These are phyloP conservation scores for Drosophila takahashii DNA, from an alignment of 1,140 invertebrate genomes.

Conservation along the genomic window DNA sequence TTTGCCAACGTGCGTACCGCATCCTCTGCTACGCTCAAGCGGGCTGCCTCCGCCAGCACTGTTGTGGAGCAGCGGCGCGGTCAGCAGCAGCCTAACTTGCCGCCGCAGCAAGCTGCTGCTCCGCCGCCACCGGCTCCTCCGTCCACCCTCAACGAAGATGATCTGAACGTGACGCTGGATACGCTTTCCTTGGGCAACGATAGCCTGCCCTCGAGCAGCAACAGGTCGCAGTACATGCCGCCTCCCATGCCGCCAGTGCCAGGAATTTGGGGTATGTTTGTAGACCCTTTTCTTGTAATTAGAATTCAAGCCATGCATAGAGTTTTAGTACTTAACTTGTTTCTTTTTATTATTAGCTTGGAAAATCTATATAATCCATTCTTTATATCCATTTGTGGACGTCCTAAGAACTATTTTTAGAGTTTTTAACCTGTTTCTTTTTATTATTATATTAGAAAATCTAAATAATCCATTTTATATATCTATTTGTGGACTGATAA, in stretches of 20 bases:
- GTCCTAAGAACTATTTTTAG: too few relatives aligned
- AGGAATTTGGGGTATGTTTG: conserved; percentile 69
- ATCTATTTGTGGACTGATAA: too few relatives aligned
- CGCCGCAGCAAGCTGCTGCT: conserved; percentile 1
- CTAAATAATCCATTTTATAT: too few relatives aligned
- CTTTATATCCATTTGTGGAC: too few relatives aligned
- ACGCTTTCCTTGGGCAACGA: conserved; percentile 74
- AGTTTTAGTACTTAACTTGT: too few relatives aligned
- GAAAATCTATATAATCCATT: too few relatives aligned
- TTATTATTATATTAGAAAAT: too few relatives aligned
- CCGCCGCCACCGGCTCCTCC: conserved; percentile 24
- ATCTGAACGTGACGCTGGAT: conserved; percentile 63
- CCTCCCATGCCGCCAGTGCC: conserved; percentile 79
- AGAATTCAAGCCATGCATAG: too few relatives aligned
- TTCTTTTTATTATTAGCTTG: too few relatives aligned
- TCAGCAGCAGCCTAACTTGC: conserved; percentile 30
- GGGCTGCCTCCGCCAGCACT: conserved; percentile 56
- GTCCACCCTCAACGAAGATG: conserved; percentile 62
- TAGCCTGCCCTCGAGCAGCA: conserved; percentile 80
- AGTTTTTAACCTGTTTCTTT: too few relatives aligned
- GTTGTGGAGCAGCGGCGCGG: conserved; percentile 59
- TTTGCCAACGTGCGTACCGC: conserved; percentile 54
- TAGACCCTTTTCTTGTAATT: background rate
- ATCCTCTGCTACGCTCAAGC: conserved; percentile 65
- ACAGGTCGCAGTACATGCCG: conserved; percentile 77